Base-by-base conservation (phyloP, 2,113 vertebrate species). In the Callaeas wilsoni region DNA sequence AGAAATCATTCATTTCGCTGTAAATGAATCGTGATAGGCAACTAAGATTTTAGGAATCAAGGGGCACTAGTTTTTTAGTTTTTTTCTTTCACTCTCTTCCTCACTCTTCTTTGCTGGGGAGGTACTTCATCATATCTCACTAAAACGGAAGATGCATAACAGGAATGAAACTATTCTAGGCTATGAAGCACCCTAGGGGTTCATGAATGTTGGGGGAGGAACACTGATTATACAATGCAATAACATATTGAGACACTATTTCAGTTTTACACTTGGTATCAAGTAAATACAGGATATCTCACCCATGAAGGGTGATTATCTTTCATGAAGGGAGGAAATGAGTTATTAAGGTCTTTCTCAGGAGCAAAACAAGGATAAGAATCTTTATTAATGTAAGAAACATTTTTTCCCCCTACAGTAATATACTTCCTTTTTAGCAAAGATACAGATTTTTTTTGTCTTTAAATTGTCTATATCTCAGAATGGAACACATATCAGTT, bases 261-360 rank as follows among this genome's bases (percentile, higher is more conserved):
- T 97, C 84, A 88, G 97, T 96, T 98, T 97, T 96, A 71, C 96
- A 89, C 95, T 95, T 95, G 69, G 95, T 95, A 94, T 96, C 96
- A 90, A 96, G 97, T 96, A 97, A 97, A 98, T 96, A 97, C 83
- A 95, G 97, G 97, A 94, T 97, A 96, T 95, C 96, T 98, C 97
- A 98, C 97, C 97, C 97, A 97, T 97, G 98, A 98, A 98, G 97
- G 98, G 96, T 97, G 97, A 98, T 98, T 97, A 97, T 97, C 83
- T 88, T 88, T 97, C 93, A 95, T 91, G 90, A 97, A 97, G 91
- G 96, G 93, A 96, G 95, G 96, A 97, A 97, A 94, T 96, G 68
- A 96, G 97, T 97, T 96, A 96, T 96, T 97, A 97, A 97, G 96
- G 96, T 97, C 94, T 96, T 93, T 94, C 92, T 97, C 84, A 41